Evolutionary conservation across 92 coral and sea anemone genomes (phyloP).

Genomic region (Chrysogorgia sp.): DNA sequence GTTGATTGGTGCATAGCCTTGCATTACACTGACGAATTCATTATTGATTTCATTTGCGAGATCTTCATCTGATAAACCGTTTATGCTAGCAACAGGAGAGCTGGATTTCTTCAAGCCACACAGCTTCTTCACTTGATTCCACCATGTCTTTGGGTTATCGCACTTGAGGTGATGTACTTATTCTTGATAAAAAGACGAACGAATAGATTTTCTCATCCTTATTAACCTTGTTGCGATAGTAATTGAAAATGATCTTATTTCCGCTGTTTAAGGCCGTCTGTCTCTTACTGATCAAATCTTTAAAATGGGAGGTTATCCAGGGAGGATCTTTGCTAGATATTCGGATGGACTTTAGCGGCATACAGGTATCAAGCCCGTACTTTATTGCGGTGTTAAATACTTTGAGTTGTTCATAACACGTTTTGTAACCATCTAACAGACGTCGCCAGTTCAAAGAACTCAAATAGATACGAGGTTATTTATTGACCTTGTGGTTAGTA

Average conservation of each 20-base stretch:
- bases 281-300: slow-evolving; percentile 1
- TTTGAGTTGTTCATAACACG: not conserved
- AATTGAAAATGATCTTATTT: slow-evolving; percentile 11
- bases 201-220: not conserved
- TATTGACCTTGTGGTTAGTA: slow-evolving; percentile 34
- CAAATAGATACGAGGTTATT: slow-evolving; percentile 56
- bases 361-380: slow-evolving; percentile 1
- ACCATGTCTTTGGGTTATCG: slow-evolving; percentile 2
- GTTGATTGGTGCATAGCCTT: too few relatives aligned
- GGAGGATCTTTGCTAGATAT: slow-evolving; percentile 9
- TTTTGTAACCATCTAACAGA: slow-evolving; percentile 23
- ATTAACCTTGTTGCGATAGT: slow-evolving; percentile 4
- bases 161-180: not conserved
- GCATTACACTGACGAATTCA: too few relatives aligned
- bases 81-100: too few relatives aligned
- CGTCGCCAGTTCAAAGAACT: slow-evolving; percentile 54
- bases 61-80: too few relatives aligned
- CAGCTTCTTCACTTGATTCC: slow-evolving; percentile 13
- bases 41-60: too few relatives aligned
- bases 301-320: slow-evolving; percentile 1
- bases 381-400: slow-evolving; percentile 4
- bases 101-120: not conserved
- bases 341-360: slow-evolving; percentile 8
- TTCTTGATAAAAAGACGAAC: not conserved
- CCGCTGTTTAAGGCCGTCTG: slow-evolving; percentile 5